A percentile compares a stretch with the other conserved stretches of the same genome.
phyloP scores from a whole-genome alignment of 2,797 vertebrate species.

The Hapalemur alaotrensis region DNA sequence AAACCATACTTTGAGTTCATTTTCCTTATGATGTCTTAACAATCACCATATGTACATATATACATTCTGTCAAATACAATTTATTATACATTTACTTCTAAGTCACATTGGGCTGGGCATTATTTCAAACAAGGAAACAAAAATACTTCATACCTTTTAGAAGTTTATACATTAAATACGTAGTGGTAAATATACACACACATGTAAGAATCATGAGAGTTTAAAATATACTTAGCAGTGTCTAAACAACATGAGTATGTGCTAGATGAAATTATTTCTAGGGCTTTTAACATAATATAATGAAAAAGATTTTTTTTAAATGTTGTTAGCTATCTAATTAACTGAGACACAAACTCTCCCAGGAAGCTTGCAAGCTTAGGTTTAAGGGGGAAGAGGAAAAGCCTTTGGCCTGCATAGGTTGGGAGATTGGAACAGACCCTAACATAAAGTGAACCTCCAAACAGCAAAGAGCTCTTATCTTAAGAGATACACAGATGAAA shows the following conservation, averaged over 20 bases:
- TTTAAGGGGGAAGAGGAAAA: background rate
- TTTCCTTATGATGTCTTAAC: background rate
- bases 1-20: background rate
- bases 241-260: background rate
- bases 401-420: background rate
- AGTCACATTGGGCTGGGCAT: background rate
- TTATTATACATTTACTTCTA: background rate
- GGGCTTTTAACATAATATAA: background rate
- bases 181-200: background rate
- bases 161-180: background rate
- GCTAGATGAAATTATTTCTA: background rate
- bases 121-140: background rate
- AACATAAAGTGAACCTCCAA: background rate
- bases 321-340: background rate
- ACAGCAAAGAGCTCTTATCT: background rate
- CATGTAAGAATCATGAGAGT: background rate
- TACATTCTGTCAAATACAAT: background rate
- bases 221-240: background rate
- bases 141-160: background rate
- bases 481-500: background rate
- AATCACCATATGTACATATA: background rate
- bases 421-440: background rate
- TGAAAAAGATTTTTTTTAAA: background rate
- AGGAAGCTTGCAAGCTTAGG: background rate
- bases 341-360: background rate